A percentile compares a stretch with the other conserved stretches of the same genome.
Conservation (phyloP, 1,140 invertebrate genomes). For the Triops cancriformis region DNA sequence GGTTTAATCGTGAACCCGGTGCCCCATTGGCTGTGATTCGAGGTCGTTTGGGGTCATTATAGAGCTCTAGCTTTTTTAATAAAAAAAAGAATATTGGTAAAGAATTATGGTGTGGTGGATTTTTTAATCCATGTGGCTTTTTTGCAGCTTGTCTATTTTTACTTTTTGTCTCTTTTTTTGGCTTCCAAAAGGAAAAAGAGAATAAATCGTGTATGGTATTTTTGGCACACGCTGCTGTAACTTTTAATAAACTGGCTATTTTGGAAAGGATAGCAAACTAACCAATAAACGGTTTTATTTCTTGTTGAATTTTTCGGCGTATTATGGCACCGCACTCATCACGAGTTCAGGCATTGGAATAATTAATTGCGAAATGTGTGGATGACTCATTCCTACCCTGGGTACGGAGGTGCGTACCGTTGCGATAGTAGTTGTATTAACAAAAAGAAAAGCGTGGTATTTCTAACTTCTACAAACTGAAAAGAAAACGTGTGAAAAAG, state of each 20-base stretch:
- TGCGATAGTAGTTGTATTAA: too few relatives aligned
- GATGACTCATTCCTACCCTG: too few relatives aligned
- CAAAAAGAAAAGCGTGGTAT: too few relatives aligned
- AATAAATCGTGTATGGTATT: not conserved
- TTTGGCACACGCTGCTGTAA: not conserved
- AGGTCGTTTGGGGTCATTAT: not conserved
- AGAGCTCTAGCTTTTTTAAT: conserved; percentile 4
- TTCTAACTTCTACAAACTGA: too few relatives aligned
- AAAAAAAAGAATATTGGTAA: not conserved
- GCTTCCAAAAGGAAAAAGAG: not conserved
- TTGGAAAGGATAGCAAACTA: not conserved
- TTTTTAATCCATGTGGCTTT: not conserved
- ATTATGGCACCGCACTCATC: not conserved
- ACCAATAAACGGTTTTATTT: not conserved
- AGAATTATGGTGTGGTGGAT: not conserved
- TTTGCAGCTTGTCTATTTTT: not conserved
- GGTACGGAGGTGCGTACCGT: too few relatives aligned
- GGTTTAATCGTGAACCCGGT: not conserved
- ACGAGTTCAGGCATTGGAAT: too few relatives aligned
- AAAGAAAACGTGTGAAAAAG: too few relatives aligned
- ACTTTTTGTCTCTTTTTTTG: not conserved
- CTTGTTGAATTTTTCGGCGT: not conserved
- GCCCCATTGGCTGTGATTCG: not conserved
- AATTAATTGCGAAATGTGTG: too few relatives aligned
- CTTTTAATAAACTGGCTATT: conserved; percentile 9